A percentile compares a stretch with the other conserved stretches of the same genome.
These are phyloP conservation scores for Amphiprion clarkii DNA, from an alignment of 2,797 vertebrate species.

Conservation along the genomic window DNA sequence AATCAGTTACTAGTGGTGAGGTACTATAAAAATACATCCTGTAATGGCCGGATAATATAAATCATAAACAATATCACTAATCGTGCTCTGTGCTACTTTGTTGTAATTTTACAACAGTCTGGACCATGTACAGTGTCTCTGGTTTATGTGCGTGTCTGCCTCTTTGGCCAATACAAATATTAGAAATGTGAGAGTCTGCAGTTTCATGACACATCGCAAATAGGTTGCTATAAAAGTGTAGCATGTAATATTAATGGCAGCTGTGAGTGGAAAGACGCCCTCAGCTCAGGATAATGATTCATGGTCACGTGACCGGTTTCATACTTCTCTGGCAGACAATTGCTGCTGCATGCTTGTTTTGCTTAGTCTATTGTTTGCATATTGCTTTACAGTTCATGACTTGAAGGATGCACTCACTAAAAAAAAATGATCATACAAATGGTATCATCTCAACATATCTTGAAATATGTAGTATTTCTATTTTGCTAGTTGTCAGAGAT, in stretches of 20 bases:
- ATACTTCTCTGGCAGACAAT: background rate
- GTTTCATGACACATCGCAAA: conserved; percentile 56
- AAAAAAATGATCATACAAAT: background rate
- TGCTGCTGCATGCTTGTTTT: background rate
- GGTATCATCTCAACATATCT: background rate
- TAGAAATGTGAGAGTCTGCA: conserved; percentile 34
- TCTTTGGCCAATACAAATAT: conserved; percentile 29
- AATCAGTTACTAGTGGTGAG: background rate
- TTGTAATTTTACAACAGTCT: background rate
- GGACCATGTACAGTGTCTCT: background rate
- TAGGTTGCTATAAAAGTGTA: conserved; percentile 39
- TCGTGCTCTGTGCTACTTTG: background rate
- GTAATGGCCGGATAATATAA: background rate
- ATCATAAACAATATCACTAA: background rate
- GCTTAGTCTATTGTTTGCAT: conserved; percentile 4
- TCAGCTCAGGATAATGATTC: conserved; percentile 41
- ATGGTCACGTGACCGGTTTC: conserved; percentile 31
- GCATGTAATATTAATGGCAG: conserved; percentile 52
- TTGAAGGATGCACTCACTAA: background rate
- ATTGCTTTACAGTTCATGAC: background rate
- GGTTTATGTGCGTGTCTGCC: background rate
- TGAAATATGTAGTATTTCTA: background rate
- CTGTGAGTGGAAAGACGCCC: conserved; percentile 32
- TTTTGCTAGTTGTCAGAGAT: background rate
- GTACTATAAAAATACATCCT: background rate